Conservation (phyloP, 2,797 vertebrate genomes). For the Syngnathus acus region DNA sequence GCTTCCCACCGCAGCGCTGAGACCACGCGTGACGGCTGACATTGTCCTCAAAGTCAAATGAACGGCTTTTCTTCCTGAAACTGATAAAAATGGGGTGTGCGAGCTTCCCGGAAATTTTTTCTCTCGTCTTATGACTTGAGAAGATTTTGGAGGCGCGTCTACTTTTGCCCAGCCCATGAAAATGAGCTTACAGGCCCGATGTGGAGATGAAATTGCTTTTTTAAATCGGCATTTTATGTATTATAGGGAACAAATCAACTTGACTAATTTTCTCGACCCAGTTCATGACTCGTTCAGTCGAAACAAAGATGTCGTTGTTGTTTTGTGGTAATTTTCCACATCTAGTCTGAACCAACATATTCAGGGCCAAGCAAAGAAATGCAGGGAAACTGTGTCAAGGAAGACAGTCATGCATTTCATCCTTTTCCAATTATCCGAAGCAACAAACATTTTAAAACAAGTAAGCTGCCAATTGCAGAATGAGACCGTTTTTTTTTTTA, state of each 20-base stretch:
- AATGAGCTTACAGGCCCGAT: no score
- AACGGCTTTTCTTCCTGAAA: neutral
- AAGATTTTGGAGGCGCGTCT: neutral
- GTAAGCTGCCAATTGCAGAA: neutral
- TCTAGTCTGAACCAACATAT: neutral
- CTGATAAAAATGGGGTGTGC: neutral
- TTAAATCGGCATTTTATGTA: no score
- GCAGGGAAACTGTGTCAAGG: no score
- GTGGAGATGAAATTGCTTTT: neutral
- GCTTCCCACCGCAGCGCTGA: constrained; percentile 8
- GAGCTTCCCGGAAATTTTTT: neutral
- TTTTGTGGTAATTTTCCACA: neutral
- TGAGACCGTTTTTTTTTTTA: no score
- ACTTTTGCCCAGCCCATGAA: neutral
- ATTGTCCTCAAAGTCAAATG: constrained; percentile 30
- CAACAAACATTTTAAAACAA: neutral
- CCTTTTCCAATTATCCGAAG: neutral
- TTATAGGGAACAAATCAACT: no score
- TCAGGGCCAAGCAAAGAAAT: no score
- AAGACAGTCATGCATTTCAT: neutral
- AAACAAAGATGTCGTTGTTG: neutral
- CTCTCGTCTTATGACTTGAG: neutral
- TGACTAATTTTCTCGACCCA: no score
- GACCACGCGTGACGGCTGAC: constrained; percentile 27
- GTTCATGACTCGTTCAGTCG: no score